Percentiles rank a stretch among this genome's conserved stretches.
Evolutionary conservation across 2,888 invertebrate species (phyloP).

Genomic region (Protophormia terraenovae): DNA sequence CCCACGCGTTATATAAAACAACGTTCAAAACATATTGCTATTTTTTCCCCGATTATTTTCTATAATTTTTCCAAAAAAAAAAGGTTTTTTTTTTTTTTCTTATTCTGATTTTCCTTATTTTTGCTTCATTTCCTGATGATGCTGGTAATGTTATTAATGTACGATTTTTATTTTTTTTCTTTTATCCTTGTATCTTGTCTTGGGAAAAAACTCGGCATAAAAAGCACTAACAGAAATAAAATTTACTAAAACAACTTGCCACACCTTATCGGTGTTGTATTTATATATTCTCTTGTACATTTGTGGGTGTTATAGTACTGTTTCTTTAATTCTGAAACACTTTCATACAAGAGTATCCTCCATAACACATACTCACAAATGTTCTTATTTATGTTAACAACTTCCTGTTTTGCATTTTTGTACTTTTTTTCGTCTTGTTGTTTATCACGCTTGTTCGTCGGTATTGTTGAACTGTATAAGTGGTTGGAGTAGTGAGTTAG

Average conservation of each 20-base stretch:
- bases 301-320: background rate
- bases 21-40: background rate
- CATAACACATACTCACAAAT: background rate
- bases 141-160: constrained; percentile 1
- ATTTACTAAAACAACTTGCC: constrained; percentile 23
- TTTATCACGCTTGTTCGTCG: background rate
- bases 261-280: constrained; percentile 9
- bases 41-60: background rate
- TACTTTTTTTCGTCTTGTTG: constrained; percentile 2
- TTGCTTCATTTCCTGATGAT: constrained; percentile 17
- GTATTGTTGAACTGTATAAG: background rate
- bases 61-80: background rate
- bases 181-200: background rate
- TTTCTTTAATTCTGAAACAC: background rate
- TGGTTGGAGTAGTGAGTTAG: background rate
- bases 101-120: background rate
- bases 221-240: background rate
- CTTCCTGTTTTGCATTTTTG: constrained; percentile 59
- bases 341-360: background rate
- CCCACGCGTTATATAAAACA: too few species aligned
- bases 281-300: background rate
- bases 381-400: constrained; percentile 51
- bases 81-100: background rate
- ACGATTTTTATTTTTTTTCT: background rate
- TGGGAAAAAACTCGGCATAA: background rate